A percentile compares a stretch with the other conserved stretches of the same genome.
These are phyloP conservation scores for Diabrotica undecimpunctata DNA, from an alignment of 1,140 invertebrate species.

Conservation along the genomic window DNA sequence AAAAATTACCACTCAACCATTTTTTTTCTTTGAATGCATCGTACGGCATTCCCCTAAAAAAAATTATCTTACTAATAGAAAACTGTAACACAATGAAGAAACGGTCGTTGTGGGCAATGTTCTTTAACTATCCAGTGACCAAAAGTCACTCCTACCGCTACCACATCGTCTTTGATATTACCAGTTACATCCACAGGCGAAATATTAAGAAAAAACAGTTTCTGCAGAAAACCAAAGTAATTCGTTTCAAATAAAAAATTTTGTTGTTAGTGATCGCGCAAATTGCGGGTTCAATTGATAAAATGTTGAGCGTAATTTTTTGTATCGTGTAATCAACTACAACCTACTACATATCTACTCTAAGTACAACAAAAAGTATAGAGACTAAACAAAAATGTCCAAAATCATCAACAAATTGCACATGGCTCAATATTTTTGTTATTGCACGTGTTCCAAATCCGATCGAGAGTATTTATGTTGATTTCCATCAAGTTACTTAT, in stretches of 20 bases:
- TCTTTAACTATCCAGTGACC: no score
- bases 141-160: no score
- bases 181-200: no score
- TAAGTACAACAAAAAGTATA: conserved; percentile 29
- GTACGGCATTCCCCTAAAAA: no score
- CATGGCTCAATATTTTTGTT: conserved; percentile 10
- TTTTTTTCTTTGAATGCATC: no score
- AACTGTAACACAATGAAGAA: no score
- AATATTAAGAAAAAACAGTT: neutral
- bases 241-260: neutral
- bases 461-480: conserved; percentile 15
- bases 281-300: neutral
- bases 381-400: conserved; percentile 16
- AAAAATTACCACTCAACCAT: no score
- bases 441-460: conserved; percentile 14
- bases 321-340: neutral
- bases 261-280: neutral
- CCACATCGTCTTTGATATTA: no score
- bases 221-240: neutral
- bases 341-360: conserved; percentile 18
- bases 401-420: conserved; percentile 18
- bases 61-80: no score
- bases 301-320: neutral
- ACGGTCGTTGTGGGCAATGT: no score
- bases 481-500: conserved; percentile 4